These are phyloP conservation scores for Lepidonotus clava DNA, from an alignment of 2,888 invertebrate genomes.

Conservation along the genomic window DNA sequence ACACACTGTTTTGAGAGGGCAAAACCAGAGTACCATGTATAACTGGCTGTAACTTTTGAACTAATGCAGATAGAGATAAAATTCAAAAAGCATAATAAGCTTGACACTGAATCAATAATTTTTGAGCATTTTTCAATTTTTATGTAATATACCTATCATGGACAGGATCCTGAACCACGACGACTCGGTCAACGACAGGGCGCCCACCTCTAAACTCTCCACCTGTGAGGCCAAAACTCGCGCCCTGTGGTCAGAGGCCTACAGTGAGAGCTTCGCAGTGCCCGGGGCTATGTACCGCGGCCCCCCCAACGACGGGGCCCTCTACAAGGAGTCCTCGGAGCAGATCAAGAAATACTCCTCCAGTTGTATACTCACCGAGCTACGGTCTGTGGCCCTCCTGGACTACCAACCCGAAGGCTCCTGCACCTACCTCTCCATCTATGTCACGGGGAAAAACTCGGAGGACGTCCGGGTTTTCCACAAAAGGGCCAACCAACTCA, in stretches of 20 bases:
- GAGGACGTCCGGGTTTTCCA: neutral
- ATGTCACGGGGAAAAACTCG: neutral
- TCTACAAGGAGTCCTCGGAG: slow-evolving; percentile 75
- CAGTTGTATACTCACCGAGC: neutral
- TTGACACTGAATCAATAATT: no score
- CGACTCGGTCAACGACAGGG: slow-evolving; percentile 81
- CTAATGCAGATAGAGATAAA: no score
- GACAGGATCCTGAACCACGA: slow-evolving; percentile 81
- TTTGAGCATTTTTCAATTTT: no score
- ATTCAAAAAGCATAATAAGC: no score
- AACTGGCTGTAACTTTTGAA: no score
- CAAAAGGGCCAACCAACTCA: neutral
- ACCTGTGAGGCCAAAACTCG: slow-evolving; percentile 80
- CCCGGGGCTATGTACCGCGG: slow-evolving; percentile 81
- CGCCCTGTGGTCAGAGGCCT: slow-evolving; percentile 79
- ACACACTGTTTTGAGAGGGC: no score
- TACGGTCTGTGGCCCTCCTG: neutral
- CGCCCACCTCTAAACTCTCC: slow-evolving; percentile 79
- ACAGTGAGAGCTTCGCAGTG: slow-evolving; percentile 78
- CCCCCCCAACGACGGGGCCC: slow-evolving; percentile 78
- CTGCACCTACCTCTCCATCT: neutral
- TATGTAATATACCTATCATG: no score
- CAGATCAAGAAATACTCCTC: slow-evolving; percentile 51
- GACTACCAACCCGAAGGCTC: neutral
- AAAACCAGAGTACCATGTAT: no score